phyloP scores from a whole-genome alignment of 2,797 vertebrate genomes.

The Melanogrammus aeglefinus region DNA sequence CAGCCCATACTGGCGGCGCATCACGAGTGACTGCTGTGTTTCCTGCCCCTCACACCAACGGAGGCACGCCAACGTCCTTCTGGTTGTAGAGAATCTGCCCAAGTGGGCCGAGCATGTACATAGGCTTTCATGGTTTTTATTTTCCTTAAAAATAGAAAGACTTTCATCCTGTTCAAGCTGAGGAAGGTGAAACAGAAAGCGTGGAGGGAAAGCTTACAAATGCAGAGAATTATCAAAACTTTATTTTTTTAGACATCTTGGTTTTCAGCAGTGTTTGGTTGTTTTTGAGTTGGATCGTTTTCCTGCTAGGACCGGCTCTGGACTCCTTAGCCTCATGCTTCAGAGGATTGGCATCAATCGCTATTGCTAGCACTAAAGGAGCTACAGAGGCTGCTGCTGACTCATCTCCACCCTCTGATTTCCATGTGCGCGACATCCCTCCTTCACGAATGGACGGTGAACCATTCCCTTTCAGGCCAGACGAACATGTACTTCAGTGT shows the following conservation, averaged over 20 bases:
- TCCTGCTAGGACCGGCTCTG: slow-evolving; percentile 46
- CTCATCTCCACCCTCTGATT: slow-evolving; percentile 45
- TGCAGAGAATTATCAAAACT: slow-evolving; percentile 80
- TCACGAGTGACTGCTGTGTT: slow-evolving; percentile 69
- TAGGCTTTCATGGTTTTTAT: slow-evolving; percentile 72
- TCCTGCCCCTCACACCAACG: neutral
- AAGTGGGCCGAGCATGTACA: slow-evolving; percentile 72
- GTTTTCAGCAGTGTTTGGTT: slow-evolving; percentile 50
- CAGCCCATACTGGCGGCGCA: slow-evolving; percentile 83
- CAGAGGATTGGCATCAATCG: slow-evolving; percentile 50
- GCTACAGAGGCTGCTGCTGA: slow-evolving; percentile 61
- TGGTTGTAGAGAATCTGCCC: slow-evolving; percentile 58
- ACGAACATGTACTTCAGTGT: slow-evolving; percentile 63
- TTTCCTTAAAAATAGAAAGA: slow-evolving; percentile 55
- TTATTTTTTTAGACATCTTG: slow-evolving; percentile 80
- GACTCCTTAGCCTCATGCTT: slow-evolving; percentile 52
- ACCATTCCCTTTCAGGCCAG: slow-evolving; percentile 51
- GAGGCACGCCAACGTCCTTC: slow-evolving; percentile 39
- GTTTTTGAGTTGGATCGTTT: slow-evolving; percentile 42
- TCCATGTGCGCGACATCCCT: slow-evolving; percentile 50
- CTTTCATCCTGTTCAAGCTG: slow-evolving; percentile 62
- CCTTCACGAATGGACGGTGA: slow-evolving; percentile 54
- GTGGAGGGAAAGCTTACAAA: slow-evolving; percentile 57
- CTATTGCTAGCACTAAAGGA: slow-evolving; percentile 61
- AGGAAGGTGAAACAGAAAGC: slow-evolving; percentile 73